Evolutionary conservation across 2,797 vertebrate species (phyloP), one percentile per base, ranked within the genome.

Genomic region (Sebastes steindachneri): DNA sequence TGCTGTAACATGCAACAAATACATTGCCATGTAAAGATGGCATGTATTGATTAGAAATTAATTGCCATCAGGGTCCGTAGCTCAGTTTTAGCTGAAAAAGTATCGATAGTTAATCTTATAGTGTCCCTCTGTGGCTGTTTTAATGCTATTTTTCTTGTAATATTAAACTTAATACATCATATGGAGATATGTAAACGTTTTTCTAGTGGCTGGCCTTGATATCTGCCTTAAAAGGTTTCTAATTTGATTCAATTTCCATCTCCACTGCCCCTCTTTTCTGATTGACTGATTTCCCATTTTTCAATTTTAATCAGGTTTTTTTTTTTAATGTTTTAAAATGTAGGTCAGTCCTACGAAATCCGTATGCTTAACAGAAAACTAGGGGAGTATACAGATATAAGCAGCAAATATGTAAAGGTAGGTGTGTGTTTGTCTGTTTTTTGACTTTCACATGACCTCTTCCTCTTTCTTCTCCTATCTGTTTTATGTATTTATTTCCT

Each of bases 321-420:
- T 41, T 89, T 95, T 91, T 94, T 92, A 93, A 94, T 95, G 87
- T 93, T 89, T 93, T 93, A 92, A 94, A 93, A 94, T 95, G 92
- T 95, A 99, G 98, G 98, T 97, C 98, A 99, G 94, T 98, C 97
- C 93, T 99, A 99, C 86, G 98, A 99, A 97, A 98, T 99, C 93
- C 96, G 97, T 92, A 96, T 99, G 92, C 96, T 99, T 93, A 97
- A 98, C 96, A 96, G 97, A 95, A 98, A 98, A 96, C 95, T 98
- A 94, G 96, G 96, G 96, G 97, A 97, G 92, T 98, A 96, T 95
- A 96, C 97, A 95, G 97, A 98, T 96, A 95, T 97, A 95, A 97
- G 96, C 96, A 97, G 95, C 92, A 99, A 97, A 95, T 98, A 94
- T 95, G 95, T 98, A 80, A 99, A 99, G 97, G 98, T 98, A 96